These are phyloP conservation scores for Phainopepla nitens DNA, from an alignment of 2,113 vertebrate species.

Conservation along the genomic window DNA sequence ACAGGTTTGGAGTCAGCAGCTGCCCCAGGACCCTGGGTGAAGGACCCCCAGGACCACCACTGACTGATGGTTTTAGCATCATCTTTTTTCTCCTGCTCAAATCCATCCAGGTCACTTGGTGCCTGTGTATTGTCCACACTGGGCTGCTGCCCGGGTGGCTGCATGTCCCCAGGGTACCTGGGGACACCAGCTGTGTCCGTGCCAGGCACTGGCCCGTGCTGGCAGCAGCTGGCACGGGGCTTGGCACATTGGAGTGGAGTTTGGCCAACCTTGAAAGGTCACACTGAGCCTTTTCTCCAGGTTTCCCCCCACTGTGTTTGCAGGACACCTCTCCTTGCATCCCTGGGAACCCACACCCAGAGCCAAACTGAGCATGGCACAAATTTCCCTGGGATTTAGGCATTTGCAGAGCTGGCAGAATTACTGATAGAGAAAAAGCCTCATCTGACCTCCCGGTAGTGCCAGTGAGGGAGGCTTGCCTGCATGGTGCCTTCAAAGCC, in stretches of 20 bases:
- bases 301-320: neutral
- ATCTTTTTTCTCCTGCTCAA: neutral
- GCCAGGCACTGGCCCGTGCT: neutral
- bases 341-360: neutral
- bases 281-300: neutral
- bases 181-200: neutral
- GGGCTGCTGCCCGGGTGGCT: neutral
- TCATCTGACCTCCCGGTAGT: rapidly evolving
- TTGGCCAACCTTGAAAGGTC: neutral
- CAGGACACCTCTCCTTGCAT: neutral
- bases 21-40: rapidly evolving
- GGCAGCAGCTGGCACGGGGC: neutral
- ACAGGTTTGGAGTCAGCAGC: neutral
- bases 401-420: neutral
- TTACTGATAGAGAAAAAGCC: neutral
- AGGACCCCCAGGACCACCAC: neutral
- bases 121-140: neutral
- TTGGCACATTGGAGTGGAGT: neutral
- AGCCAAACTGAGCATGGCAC: neutral
- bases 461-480: neutral
- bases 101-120: rapidly evolving
- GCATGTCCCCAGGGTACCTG: neutral
- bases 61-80: neutral
- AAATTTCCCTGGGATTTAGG: neutral
- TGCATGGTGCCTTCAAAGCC: neutral